phyloP scores from a whole-genome alignment of 1,140 invertebrate species.

The Diabrotica virgifera region DNA sequence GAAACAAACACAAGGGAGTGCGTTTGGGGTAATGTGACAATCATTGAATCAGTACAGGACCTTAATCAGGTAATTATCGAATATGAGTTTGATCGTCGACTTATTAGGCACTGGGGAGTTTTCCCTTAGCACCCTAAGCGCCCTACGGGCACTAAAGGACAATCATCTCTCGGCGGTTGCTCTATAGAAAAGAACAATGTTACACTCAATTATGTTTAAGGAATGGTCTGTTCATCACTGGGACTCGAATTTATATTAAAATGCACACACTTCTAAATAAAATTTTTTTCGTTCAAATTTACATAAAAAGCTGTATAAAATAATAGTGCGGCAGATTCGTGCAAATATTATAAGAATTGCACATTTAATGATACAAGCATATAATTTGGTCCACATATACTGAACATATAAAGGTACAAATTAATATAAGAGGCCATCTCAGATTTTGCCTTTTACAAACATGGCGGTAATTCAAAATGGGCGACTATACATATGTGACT shows the following conservation, averaged over 20 bases:
- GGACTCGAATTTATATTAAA: not conserved
- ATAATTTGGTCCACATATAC: too few relatives aligned
- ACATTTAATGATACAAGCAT: too few relatives aligned
- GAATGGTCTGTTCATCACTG: constrained; percentile 7
- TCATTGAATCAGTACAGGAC: constrained; percentile 37
- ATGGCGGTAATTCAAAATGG: too few relatives aligned
- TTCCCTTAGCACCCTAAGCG: constrained; percentile 13
- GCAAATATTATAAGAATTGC: too few relatives aligned
- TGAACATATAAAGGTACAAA: too few relatives aligned
- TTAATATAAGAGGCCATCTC: too few relatives aligned
- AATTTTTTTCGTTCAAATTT: too few relatives aligned
- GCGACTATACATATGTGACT: too few relatives aligned
- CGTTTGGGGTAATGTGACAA: constrained; percentile 39
- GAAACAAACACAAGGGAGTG: constrained; percentile 33
- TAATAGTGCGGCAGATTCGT: too few relatives aligned
- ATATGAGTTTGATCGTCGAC: constrained; percentile 35
- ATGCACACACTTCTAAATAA: too few relatives aligned
- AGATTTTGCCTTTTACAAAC: too few relatives aligned
- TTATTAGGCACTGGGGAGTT: constrained; percentile 34
- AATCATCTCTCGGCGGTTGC: constrained; percentile 7
- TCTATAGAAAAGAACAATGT: constrained; percentile 15
- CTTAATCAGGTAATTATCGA: constrained; percentile 42
- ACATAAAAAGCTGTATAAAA: too few relatives aligned
- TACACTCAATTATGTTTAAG: constrained; percentile 3
- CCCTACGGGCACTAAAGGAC: constrained; percentile 5